Evolutionary conservation across 2,888 invertebrate genomes (phyloP), one percentile per base, ranked within the genome.

Genomic region (Philonicus albiceps): DNA sequence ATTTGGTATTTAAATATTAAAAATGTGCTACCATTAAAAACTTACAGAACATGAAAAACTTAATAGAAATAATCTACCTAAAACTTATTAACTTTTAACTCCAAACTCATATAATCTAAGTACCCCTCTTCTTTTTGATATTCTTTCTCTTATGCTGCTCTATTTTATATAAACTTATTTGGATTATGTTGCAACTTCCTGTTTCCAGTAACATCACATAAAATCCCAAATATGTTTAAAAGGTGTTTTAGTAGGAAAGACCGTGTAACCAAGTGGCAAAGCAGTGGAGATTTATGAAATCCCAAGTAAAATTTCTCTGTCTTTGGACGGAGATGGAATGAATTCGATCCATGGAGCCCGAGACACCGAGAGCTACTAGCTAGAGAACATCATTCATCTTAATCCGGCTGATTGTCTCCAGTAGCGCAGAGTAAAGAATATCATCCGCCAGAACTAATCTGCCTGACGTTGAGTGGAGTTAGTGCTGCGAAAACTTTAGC

Each of bases 361-460:
- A 22, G 30, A 22, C 64, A 19, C 81, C 11, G 30, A 22, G 34
- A 83, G 30, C 55, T 16, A 37, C 64, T 19, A 64, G n/a, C 64
- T 34, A 72, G 19, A 43, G 43, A 73, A 84, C 40, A 84, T 84
- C 84, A 84, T 84, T 84, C 84, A 84, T 84, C 84, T 84, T 84
- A 84, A 84, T 84, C 84, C 84, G 40, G 30, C 30, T 84, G 84
- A 73, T 73, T 84, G 84, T 84, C 72, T 72, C 40, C 27, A 72
- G 83, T 22, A 64, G 27, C 43, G 73, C 40, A 43, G 40, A 73
- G 27, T 73, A 72, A 73, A 43, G 84, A 73, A 73, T 84, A 72
- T 84, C 73, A 84, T 84, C 84, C 84, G 27, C 73, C 43, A 31
- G 73, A 73, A 73, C 43, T 73, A 73, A 84, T 84, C 72, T 72